Conservation (phyloP, 1,140 invertebrate genomes). For the Monomorium pharaonis region DNA sequence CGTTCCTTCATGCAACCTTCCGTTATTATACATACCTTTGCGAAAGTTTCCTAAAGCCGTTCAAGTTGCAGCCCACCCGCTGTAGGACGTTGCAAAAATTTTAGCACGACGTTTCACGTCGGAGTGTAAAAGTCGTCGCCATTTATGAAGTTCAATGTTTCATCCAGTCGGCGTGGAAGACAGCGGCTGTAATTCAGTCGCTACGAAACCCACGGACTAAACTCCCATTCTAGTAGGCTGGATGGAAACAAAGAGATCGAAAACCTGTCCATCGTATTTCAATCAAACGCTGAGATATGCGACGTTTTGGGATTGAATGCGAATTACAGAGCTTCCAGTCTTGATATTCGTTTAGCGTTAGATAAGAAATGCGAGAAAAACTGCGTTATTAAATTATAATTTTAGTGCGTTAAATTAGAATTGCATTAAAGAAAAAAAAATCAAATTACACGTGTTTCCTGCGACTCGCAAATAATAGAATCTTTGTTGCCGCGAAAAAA, state of each 20-base stretch:
- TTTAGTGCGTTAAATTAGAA: no score
- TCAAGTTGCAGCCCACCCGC: no score
- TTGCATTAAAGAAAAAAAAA: neutral
- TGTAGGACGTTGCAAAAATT: neutral
- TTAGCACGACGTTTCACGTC: neutral
- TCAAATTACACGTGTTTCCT: neutral
- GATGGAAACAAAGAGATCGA: constrained; percentile 42
- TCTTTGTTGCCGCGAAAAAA: neutral
- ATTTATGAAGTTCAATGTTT: constrained; percentile 11
- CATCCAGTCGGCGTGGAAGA: constrained; percentile 13
- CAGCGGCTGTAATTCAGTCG: constrained; percentile 28
- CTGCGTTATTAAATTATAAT: neutral
- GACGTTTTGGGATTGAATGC: constrained; percentile 21
- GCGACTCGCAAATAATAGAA: neutral
- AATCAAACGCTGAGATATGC: constrained; percentile 41
- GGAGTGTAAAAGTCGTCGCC: neutral
- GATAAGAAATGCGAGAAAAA: neutral
- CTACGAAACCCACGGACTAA: neutral
- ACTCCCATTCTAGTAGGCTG: neutral
- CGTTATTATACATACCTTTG: neutral
- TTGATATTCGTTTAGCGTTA: neutral
- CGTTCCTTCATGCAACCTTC: neutral
- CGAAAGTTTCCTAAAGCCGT: neutral
- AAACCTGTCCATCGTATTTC: constrained; percentile 57
- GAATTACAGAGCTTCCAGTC: neutral